Percentiles rank a stretch among this genome's conserved stretches.
These are phyloP conservation scores for Lasioglossum morio DNA, from an alignment of 2,888 invertebrate species.

Conservation along the genomic window DNA sequence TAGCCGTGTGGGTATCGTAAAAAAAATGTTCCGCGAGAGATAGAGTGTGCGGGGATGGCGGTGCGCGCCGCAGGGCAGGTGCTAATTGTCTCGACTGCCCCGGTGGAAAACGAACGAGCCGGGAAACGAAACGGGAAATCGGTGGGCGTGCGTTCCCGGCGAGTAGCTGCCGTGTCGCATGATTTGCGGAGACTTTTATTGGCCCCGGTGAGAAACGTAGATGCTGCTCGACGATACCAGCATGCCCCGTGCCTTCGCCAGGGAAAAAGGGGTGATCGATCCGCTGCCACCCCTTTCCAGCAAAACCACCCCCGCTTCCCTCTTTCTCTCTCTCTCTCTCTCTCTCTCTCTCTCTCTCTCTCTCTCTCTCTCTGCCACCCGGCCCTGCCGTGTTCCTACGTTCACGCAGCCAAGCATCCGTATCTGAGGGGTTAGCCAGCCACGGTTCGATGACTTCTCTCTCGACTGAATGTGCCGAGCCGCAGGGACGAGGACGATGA, in stretches of 20 bases:
- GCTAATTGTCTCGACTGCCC: slow-evolving; percentile 69
- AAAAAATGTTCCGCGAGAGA: slow-evolving; percentile 43
- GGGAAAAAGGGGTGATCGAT: slow-evolving; percentile 60
- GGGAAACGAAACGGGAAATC: slow-evolving; percentile 63
- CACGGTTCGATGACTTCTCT: slow-evolving; percentile 65
- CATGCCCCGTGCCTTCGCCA: slow-evolving; percentile 27
- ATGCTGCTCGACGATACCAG: slow-evolving; percentile 56
- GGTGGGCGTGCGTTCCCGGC: slow-evolving; percentile 48
- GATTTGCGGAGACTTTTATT: slow-evolving; percentile 82
- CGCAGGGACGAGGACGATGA: slow-evolving; percentile 37
- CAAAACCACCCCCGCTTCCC: not conserved
- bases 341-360: not conserved
- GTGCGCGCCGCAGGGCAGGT: slow-evolving; percentile 67
- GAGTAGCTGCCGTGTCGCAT: slow-evolving; percentile 79
- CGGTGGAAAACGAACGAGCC: slow-evolving; percentile 57
- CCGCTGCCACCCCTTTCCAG: slow-evolving; percentile 10
- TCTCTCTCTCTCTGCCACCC: not conserved
- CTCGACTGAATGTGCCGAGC: slow-evolving; percentile 22
- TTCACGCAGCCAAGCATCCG: slow-evolving; percentile 61
- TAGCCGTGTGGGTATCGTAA: slow-evolving; percentile 11
- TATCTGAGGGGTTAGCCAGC: slow-evolving; percentile 63
- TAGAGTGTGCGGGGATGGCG: slow-evolving; percentile 28
- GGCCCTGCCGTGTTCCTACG: slow-evolving; percentile 41
- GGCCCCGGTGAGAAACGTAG: slow-evolving; percentile 64
- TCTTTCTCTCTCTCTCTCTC: not conserved